Percentiles rank a stretch among this genome's conserved stretches.
Conservation (phyloP, 2,113 vertebrate species). For the Theropithecus gelada region DNA sequence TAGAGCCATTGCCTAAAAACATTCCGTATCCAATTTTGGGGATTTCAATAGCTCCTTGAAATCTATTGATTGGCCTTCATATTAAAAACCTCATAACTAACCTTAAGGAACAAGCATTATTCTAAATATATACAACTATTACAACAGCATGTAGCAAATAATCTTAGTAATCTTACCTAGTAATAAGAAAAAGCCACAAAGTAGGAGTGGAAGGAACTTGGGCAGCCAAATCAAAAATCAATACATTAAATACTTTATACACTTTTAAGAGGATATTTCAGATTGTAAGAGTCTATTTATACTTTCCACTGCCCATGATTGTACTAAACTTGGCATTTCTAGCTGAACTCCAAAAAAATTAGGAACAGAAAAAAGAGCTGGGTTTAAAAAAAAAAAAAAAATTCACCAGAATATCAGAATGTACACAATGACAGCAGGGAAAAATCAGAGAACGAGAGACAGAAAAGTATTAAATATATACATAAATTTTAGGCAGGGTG, state of each 20-base stretch:
- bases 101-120: neutral
- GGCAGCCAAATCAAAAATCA: neutral
- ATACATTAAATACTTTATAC: neutral
- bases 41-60: neutral
- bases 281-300: neutral
- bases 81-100: conserved; percentile 34
- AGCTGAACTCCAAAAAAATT: conserved; percentile 34
- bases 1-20: neutral
- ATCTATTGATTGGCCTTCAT: neutral
- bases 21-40: neutral
- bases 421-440: no score
- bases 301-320: neutral
- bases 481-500: no score
- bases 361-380: neutral
- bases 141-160: conserved; percentile 22
- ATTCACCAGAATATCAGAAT: no score
- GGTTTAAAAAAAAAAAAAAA: no score
- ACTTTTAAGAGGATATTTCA: neutral
- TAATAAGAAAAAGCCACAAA: conserved; percentile 44
- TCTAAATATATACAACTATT: neutral
- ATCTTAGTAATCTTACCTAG: neutral
- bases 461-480: no score
- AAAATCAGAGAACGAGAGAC: no score
- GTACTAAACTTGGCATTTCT: conserved; percentile 25
- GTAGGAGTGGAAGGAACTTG: neutral